A percentile compares a stretch with the other conserved stretches of the same genome.
Evolutionary conservation across 2,888 invertebrate species (phyloP).

Genomic region (Archips crataeganus): DNA sequence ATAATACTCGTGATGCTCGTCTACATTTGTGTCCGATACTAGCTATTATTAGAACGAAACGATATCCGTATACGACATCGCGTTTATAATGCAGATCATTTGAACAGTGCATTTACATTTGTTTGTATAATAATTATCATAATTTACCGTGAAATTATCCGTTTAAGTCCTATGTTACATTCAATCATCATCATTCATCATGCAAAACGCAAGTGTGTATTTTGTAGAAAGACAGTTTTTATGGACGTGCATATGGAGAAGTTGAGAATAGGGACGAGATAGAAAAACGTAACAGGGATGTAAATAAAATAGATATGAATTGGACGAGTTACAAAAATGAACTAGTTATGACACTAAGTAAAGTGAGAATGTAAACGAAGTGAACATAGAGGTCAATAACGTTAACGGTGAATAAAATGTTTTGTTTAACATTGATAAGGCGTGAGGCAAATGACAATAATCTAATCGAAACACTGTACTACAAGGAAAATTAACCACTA

Average conservation of each 20-base stretch:
- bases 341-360: too few species aligned
- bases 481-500: slow-evolving; percentile 14
- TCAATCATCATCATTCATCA: too few species aligned
- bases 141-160: neutral
- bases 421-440: neutral
- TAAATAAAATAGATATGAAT: too few species aligned
- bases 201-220: too few species aligned
- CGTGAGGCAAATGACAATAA: slow-evolving; percentile 2
- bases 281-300: too few species aligned
- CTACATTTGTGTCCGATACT: slow-evolving; percentile 21
- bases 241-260: neutral
- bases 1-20: slow-evolving; percentile 26
- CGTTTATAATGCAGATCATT: slow-evolving; percentile 31
- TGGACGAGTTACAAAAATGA: too few species aligned
- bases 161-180: neutral
- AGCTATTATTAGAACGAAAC: slow-evolving; percentile 37
- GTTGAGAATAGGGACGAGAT: too few species aligned
- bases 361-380: too few species aligned
- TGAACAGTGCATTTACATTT: slow-evolving; percentile 25
- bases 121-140: slow-evolving; percentile 9
- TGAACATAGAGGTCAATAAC: too few species aligned
- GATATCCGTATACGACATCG: slow-evolving; percentile 21
- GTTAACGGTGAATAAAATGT: too few species aligned
- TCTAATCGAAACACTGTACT: neutral
- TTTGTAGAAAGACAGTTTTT: neutral